Evolutionary conservation across 2,113 vertebrate species (phyloP).

Genomic region (Erinaceus europaeus): DNA sequence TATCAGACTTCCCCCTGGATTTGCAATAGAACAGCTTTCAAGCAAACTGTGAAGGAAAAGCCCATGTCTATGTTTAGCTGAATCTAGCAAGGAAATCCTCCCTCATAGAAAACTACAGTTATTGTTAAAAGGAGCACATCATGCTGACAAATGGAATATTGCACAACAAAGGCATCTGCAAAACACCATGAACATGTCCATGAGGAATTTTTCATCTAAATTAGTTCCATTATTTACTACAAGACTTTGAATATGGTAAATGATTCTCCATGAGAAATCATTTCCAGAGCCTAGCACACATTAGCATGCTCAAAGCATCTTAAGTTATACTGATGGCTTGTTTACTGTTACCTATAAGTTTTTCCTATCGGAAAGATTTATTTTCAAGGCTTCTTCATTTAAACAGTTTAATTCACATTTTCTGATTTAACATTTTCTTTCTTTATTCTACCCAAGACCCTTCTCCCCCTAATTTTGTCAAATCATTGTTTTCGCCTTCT

Average conservation of each 20-base stretch:
- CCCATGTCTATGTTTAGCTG: neutral
- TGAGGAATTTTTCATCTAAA: neutral
- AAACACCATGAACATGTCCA: neutral
- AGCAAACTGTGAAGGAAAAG: constrained; percentile 37
- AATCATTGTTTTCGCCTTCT: neutral
- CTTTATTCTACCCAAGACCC: neutral
- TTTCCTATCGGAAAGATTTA: neutral
- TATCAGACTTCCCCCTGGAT: constrained; percentile 47
- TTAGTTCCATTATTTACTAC: too few species aligned
- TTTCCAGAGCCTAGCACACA: too few species aligned
- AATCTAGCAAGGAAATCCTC: constrained; percentile 36
- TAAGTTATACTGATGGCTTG: neutral
- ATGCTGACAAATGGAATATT: neutral
- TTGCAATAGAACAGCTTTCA: constrained; percentile 48
- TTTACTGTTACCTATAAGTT: neutral
- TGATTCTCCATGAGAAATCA: too few species aligned
- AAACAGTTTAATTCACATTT: neutral
- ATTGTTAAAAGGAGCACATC: too few species aligned
- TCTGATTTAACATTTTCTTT: neutral
- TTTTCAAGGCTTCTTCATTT: constrained; percentile 10
- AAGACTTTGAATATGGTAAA: too few species aligned
- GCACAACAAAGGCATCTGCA: fast-evolving
- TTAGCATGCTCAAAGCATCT: too few species aligned
- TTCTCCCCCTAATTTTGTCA: neutral
- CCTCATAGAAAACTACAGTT: neutral